Evolutionary conservation across 2,888 invertebrate genomes (phyloP), one percentile per base, ranked within the genome.

Genomic region (Plebejus argus): DNA sequence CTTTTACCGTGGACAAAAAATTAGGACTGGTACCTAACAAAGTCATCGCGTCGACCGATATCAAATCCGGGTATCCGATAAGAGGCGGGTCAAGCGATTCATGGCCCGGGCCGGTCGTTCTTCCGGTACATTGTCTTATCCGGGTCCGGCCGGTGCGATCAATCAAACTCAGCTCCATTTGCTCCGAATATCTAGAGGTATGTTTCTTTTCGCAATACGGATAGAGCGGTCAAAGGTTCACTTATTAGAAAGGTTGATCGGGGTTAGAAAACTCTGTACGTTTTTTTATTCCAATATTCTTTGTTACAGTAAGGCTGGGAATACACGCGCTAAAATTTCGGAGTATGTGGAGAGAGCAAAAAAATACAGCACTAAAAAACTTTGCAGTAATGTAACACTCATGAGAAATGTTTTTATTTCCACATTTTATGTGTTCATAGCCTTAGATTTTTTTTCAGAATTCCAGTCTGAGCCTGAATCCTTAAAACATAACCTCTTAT

Each of bases 111-210:
- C 83, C 83, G 85, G 85, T 83, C 86, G 84, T 87, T 88, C 85
- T 89, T 90, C 89, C 89, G 88, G 88, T 84, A 87, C 88, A 89
- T 90, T 90, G 91, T 91, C 90, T 91, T 88, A 88, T 88, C 89
- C 90, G 87, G 86, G 79, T 23, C 72, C 84, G 83, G 79, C 80
- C 76, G 61, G 83, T 83, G 83, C 82, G 85, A 89, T 91, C 90
- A 83, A 85, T 85, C 84, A 85, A 84, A 81, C 79, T 78, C 81
- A 81, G 80, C 81, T 78, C 79, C 79, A 78, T 77, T 79, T 81
- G 80, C 77, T 79, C 82, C 76, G 80, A 79, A 81, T 81, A 81
- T 74, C 28, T 23, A 20, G 28, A 53, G 74, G 45, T 74, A 53
- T 74, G 39, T 71, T 71, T 71, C 71, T 71, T 71, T 71, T 39